Evolutionary conservation across 2,888 invertebrate genomes (phyloP).

Genomic region (Macroteleia sp.): DNA sequence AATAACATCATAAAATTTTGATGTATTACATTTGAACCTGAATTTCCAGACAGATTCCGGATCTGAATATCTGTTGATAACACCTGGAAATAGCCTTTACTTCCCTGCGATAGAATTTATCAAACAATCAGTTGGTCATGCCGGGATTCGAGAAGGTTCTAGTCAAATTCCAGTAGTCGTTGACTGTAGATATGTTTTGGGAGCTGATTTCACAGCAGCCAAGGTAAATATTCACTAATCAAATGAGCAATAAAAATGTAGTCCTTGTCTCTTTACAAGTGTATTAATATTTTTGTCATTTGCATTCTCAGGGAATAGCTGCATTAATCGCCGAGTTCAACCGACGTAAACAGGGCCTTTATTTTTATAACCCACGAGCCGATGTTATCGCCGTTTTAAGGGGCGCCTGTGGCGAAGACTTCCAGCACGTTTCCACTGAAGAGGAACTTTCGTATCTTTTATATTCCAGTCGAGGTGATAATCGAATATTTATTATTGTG

Average conservation of each 20-base stretch:
- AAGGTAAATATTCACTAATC: too few species aligned
- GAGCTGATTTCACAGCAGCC: constrained; percentile 94
- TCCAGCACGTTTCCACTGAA: constrained; percentile 86
- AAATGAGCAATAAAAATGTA: too few species aligned
- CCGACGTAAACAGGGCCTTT: constrained; percentile 89
- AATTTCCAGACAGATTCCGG: constrained; percentile 87
- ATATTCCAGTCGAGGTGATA: constrained; percentile 75
- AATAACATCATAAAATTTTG: too few species aligned
- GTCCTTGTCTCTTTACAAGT: too few species aligned
- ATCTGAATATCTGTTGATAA: constrained; percentile 89
- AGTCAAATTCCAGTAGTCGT: constrained; percentile 91
- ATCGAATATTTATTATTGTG: too few species aligned
- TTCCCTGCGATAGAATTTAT: constrained; percentile 94
- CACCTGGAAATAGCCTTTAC: constrained; percentile 92
- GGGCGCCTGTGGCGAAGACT: constrained; percentile 88
- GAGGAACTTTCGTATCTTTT: constrained; percentile 87
- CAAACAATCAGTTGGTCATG: constrained; percentile 90
- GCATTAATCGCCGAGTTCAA: constrained; percentile 90
- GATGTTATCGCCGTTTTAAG: constrained; percentile 88
- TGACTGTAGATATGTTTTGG: constrained; percentile 91
- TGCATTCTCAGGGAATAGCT: constrained; percentile 90
- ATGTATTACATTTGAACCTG: not conserved
- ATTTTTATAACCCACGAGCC: constrained; percentile 88
- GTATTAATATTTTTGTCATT: too few species aligned
- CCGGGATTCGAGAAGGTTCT: constrained; percentile 88